Conservation (phyloP, 2,113 vertebrate genomes). For the Otus sunia region DNA sequence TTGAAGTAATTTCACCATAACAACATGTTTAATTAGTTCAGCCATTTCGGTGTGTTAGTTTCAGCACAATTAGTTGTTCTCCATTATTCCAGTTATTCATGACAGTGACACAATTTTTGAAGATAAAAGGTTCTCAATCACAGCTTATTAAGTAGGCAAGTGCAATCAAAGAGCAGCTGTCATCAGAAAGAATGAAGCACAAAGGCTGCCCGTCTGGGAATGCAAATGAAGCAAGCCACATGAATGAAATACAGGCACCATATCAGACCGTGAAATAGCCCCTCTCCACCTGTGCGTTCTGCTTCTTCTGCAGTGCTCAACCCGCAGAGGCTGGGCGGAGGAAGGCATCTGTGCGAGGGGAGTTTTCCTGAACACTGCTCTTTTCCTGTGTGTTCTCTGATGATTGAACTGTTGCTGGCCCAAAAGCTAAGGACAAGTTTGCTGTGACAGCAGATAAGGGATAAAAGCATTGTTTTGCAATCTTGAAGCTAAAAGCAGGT, state of each 20-base stretch:
- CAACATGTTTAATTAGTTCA: background rate
- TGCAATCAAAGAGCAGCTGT: background rate
- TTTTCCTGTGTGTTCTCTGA: background rate
- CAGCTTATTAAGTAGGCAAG: background rate
- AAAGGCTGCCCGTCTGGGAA: background rate
- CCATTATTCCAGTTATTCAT: background rate
- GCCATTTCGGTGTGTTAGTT: background rate
- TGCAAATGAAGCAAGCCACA: background rate
- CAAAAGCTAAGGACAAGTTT: background rate
- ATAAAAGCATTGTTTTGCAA: background rate
- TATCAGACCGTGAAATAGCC: background rate
- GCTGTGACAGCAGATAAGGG: background rate
- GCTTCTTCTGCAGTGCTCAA: accelerated
- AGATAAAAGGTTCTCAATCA: background rate
- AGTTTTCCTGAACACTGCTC: background rate
- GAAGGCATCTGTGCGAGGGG: accelerated
- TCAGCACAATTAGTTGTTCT: background rate
- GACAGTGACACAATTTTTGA: background rate
- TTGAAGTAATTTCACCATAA: background rate
- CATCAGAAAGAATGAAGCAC: background rate
- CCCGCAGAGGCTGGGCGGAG: background rate
- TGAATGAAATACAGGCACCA: background rate
- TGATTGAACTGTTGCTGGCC: background rate
- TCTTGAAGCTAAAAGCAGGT: background rate
- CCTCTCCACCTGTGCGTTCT: accelerated